A percentile compares a stretch with the other conserved stretches of the same genome.
These are phyloP conservation scores for Tauraco hartlaubi DNA, from an alignment of 2,797 vertebrate species.

Conservation along the genomic window DNA sequence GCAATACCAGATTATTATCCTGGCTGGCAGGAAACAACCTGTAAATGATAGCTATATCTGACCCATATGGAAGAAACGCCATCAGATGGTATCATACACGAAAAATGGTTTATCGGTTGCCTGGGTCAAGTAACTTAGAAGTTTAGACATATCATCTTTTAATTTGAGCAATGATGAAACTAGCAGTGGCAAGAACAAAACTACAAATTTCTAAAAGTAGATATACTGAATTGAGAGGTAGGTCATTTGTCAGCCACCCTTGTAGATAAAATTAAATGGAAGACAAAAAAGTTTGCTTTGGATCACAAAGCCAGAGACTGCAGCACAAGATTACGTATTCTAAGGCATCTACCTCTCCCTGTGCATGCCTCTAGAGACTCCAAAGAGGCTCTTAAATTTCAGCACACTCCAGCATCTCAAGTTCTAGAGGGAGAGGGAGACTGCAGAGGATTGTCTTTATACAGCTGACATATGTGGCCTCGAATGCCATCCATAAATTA, in stretches of 20 bases:
- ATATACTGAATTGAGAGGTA: background rate
- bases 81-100: background rate
- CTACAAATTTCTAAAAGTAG: slow-evolving; percentile 6
- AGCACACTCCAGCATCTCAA: background rate
- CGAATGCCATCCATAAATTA: background rate
- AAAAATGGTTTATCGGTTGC: background rate
- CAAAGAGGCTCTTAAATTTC: background rate
- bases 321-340: background rate
- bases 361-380: background rate
- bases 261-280: background rate
- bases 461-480: background rate
- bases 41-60: slow-evolving; percentile 1
- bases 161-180: slow-evolving; percentile 46
- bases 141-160: slow-evolving; percentile 42
- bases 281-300: slow-evolving; percentile 8
- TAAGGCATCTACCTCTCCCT: background rate
- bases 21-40: background rate
- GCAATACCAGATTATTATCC: background rate
- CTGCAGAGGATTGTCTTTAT: background rate
- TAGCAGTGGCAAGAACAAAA: slow-evolving; percentile 24
- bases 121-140: slow-evolving; percentile 22
- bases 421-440: background rate
- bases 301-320: background rate
- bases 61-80: background rate
- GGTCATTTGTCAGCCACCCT: slow-evolving; percentile 16